Base-by-base conservation (phyloP, 2,888 invertebrate genomes). In the Dastarcus helophoroides region DNA sequence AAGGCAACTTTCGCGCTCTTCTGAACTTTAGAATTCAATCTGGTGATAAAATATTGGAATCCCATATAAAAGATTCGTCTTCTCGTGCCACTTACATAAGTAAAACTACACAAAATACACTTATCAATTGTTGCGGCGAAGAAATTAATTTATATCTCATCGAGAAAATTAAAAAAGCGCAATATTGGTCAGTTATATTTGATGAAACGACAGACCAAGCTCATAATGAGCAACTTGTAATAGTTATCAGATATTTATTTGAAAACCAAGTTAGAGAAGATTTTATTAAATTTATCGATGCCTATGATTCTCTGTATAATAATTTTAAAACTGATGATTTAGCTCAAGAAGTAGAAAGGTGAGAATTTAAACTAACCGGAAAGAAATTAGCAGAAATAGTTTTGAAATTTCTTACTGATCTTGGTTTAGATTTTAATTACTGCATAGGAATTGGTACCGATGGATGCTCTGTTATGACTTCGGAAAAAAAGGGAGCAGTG, bases 371-470 rank as follows among this genome's bases (percentile, higher is more conserved):
- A n/a, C n/a, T 17, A 17, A 17, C 19, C n/a, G 19, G 19, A 17
- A 17, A 17, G 6, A 17, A 17, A 10, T 26, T 17, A 12, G 14
- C 11, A 11, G 14, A 12, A 11, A 9, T 26, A 26, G 9, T 10
- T 14, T 14, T 15, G 37, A 10, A 22, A 32, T 22, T n/a, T 17
- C 19, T 17, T n/a, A 17, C 19, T 17, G 19, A 17, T 17, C 19
- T 17, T 17, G 19, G 19, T n/a, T 17, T 17, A 17, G n/a, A 17
- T 17, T 22, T 30, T 27, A 21, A 26, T 12, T 15, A 35, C 19
- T 42, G 40, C 26, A 32, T 42, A 14, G 42, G 32, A 10, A 35
- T 42, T 17, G 25, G 22, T 12, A 42, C 41, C 9, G 41, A 42
- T 33, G 33, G 39, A 12, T 39, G 39, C 21, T 27, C 28, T 23